These are phyloP conservation scores for Pygmarrhopalites habei DNA, from an alignment of 1,140 invertebrate genomes.

Conservation along the genomic window DNA sequence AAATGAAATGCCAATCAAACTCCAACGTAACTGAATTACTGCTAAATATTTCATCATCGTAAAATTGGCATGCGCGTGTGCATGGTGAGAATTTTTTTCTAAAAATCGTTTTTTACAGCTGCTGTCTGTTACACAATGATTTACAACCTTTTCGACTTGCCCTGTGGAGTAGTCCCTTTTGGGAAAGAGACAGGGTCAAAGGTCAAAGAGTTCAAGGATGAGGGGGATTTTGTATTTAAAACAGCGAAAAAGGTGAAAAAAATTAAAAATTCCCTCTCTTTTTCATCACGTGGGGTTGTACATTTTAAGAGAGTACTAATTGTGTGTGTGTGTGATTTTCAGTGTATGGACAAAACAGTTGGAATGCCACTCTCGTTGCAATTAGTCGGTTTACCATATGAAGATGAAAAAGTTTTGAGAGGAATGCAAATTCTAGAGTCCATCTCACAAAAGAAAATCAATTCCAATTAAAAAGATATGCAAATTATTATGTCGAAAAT, in stretches of 20 bases:
- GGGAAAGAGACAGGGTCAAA: constrained; percentile 11
- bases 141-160: constrained; percentile 20
- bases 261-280: neutral
- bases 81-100: neutral
- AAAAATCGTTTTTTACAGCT: neutral
- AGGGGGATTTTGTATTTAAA: constrained; percentile 12
- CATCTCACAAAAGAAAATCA: too few relatives aligned
- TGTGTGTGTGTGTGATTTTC: neutral
- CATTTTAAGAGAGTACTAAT: neutral
- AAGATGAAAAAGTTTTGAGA: constrained; percentile 44
- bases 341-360: constrained; percentile 29
- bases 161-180: constrained; percentile 7
- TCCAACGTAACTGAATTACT: too few relatives aligned
- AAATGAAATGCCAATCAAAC: too few relatives aligned
- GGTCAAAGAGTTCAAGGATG: constrained; percentile 1
- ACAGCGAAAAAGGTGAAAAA: constrained; percentile 6
- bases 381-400: constrained; percentile 44
- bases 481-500: too few relatives aligned
- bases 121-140: constrained; percentile 20
- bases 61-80: too few relatives aligned
- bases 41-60: too few relatives aligned
- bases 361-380: constrained; percentile 45
- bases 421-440: constrained; percentile 38
- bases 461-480: too few relatives aligned
- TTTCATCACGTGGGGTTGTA: neutral